These are phyloP conservation scores for Psittacula derbiana DNA, from an alignment of 2,797 vertebrate genomes.

Conservation along the genomic window DNA sequence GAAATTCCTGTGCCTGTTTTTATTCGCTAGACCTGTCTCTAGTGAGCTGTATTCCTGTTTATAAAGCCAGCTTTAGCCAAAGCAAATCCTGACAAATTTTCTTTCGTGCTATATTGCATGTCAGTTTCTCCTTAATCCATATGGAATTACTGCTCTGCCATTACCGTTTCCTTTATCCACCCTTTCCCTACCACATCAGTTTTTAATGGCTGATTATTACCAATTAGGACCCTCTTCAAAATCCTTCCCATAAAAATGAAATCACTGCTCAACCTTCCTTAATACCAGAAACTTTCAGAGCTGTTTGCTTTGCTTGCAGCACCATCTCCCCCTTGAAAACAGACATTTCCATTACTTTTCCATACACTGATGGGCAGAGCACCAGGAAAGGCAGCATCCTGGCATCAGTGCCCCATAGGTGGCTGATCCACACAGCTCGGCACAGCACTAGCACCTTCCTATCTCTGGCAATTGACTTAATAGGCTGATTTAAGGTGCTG, in stretches of 20 bases:
- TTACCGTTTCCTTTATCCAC: not conserved
- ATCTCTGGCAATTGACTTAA: not conserved
- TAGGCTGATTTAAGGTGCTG: not conserved
- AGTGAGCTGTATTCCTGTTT: not conserved
- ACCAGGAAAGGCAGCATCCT: not conserved
- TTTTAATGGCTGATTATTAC: not conserved
- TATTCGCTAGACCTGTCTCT: not conserved
- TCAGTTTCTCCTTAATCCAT: not conserved
- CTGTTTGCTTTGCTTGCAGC: not conserved
- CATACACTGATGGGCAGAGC: accelerated
- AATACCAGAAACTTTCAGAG: not conserved
- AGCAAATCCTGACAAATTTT: not conserved
- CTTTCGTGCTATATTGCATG: not conserved
- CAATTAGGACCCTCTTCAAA: not conserved
- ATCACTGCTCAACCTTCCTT: not conserved
- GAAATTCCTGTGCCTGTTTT: not conserved
- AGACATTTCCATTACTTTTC: not conserved
- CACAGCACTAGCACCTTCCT: not conserved
- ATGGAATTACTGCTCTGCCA: not conserved
- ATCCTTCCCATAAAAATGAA: not conserved
- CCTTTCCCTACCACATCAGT: not conserved
- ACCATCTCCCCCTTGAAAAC: not conserved
- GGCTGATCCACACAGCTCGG: not conserved
- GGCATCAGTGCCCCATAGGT: accelerated
- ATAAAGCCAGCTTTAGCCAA: not conserved